Base-by-base conservation (phyloP, 2,888 invertebrate species). In the Troides aeacus region DNA sequence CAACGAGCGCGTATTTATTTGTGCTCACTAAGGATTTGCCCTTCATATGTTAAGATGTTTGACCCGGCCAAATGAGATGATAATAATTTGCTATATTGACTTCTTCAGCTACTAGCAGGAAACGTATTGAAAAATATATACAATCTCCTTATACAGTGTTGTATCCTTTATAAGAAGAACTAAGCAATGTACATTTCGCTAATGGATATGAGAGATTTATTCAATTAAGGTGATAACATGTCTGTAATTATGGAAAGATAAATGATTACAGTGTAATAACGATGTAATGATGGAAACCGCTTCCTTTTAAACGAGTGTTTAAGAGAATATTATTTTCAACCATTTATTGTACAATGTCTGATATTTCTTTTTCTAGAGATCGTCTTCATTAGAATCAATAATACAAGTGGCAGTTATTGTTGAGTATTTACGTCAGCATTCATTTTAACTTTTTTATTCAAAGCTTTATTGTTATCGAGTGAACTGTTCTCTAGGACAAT, bases 1-100 rank as follows among this genome's bases (percentile, higher is more conserved):
- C 81, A 81, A 83, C 80, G 76, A 80, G 81, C 77, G 81, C 77
- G 88, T 86, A 89, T 89, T 91, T 90, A 92, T 91, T 92, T 91
- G 87, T 91, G 90, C 84, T 82, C 86, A 85, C 83, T 87, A 86
- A 88, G 88, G 89, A 87, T 86, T 85, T 84, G 79, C 83, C 86
- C 87, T 81, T 83, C 87, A 82, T 84, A 85, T 85, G 86, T 84
- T 90, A 90, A 90, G 89, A 89, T 81, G 86, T 78, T 81, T 83
- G 88, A 89, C 89, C 87, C 84, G 76, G 76, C 76, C 80, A 86
- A 89, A 90, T 79, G 82, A 86, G 88, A 90, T 89, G 86, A 85
- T 78, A 80, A 82, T 88, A 90, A 89, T 90, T 90, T 89, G 84
- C 78, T 81, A 79, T 83, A 81, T 86, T 82, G 84, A 86, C 84